Conservation (phyloP, 2,888 invertebrate genomes). For the Gastrophysa polygoni region DNA sequence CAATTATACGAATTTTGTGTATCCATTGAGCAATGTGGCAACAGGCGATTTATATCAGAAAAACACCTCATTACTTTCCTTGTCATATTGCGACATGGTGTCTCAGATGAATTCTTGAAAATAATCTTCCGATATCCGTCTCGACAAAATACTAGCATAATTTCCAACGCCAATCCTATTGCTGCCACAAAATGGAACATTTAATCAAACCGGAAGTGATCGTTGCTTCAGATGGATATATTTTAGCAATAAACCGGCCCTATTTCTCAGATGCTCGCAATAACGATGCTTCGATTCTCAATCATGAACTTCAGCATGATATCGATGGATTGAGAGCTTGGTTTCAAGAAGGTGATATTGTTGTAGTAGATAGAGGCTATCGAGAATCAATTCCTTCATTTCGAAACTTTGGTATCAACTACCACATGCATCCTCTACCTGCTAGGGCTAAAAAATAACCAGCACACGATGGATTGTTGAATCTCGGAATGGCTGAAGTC, state of each 20-base stretch:
- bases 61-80: not conserved
- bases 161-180: not conserved
- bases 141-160: not conserved
- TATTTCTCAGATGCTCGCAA: not conserved
- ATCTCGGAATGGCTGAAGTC: not conserved
- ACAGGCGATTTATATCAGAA: not conserved
- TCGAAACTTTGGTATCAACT: constrained; percentile 6
- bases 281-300: constrained; percentile 2
- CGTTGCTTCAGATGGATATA: not conserved
- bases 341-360: constrained; percentile 4
- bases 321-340: not conserved
- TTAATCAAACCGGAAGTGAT: not conserved
- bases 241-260: constrained; percentile 1
- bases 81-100: constrained; percentile 5
- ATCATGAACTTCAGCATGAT: not conserved
- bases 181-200: not conserved
- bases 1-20: not conserved
- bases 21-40: not conserved
- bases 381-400: constrained; percentile 1
- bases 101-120: not conserved
- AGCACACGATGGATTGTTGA: not conserved
- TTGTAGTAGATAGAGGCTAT: constrained; percentile 3
- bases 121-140: constrained; percentile 6
- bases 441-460: constrained; percentile 2
- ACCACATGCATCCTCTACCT: not conserved